Conservation (phyloP, 2,888 invertebrate genomes). For the Tuta absoluta region DNA sequence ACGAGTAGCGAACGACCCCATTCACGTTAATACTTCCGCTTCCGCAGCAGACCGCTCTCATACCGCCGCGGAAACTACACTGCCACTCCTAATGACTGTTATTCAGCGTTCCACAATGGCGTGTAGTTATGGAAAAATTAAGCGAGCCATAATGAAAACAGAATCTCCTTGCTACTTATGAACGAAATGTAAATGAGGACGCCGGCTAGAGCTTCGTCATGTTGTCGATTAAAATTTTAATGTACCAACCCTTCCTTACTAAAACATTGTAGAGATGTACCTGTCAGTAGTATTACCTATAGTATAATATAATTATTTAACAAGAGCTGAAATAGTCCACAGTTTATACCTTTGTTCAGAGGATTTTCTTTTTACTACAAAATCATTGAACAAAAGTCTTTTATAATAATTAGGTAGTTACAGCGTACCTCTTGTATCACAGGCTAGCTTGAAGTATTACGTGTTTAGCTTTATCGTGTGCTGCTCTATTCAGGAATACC, state of each 20-base stretch:
- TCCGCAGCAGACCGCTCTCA: slow-evolving; percentile 36
- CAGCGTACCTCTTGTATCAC: neutral
- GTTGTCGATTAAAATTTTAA: slow-evolving; percentile 30
- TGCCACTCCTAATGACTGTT: slow-evolving; percentile 39
- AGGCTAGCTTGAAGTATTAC: too few species aligned
- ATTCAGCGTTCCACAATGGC: slow-evolving; percentile 44
- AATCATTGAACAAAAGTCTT: too few species aligned
- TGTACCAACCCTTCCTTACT: neutral
- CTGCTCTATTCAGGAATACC: too few species aligned
- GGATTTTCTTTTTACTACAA: neutral
- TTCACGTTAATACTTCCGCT: slow-evolving; percentile 43
- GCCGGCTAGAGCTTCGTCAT: slow-evolving; percentile 35
- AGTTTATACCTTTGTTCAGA: too few species aligned
- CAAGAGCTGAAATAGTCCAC: neutral
- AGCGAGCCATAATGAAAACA: slow-evolving; percentile 45
- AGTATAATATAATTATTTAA: too few species aligned
- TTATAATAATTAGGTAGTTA: too few species aligned
- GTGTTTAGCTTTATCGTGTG: too few species aligned
- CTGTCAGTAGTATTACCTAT: too few species aligned
- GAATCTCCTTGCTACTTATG: slow-evolving; percentile 42
- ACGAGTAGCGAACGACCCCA: slow-evolving; percentile 41
- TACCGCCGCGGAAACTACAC: slow-evolving; percentile 34
- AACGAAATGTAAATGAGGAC: slow-evolving; percentile 53
- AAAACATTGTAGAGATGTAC: neutral
- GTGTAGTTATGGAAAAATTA: slow-evolving; percentile 48